These are phyloP conservation scores for Percina caprodes DNA, from an alignment of 2,113 vertebrate species.

Conservation along the genomic window DNA sequence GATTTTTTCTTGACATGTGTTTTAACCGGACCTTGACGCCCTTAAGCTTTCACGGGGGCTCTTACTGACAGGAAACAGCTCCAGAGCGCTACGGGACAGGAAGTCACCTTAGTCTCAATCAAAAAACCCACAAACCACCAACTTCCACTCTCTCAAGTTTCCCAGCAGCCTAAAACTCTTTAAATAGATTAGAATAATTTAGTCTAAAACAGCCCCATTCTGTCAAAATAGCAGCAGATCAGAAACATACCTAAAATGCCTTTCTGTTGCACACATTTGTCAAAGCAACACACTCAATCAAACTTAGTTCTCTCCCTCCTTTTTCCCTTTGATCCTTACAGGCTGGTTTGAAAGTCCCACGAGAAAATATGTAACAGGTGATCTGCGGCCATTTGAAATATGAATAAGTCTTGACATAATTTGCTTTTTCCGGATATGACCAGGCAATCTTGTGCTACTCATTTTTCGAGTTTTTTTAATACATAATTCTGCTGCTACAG, in stretches of 20 bases:
- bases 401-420: constrained; percentile 66
- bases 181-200: constrained; percentile 81
- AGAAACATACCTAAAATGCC: constrained; percentile 78
- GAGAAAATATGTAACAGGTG: constrained; percentile 75
- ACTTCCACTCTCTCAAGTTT: constrained; percentile 71
- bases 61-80: constrained; percentile 75
- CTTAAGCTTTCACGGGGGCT: constrained; percentile 66
- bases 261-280: constrained; percentile 77
- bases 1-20: constrained; percentile 67
- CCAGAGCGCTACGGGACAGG: constrained; percentile 70
- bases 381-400: constrained; percentile 61
- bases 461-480: constrained; percentile 14
- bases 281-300: constrained; percentile 76
- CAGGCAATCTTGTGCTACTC: not conserved
- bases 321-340: constrained; percentile 74
- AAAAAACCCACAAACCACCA: constrained; percentile 48
- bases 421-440: constrained; percentile 41
- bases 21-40: constrained; percentile 66
- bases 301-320: constrained; percentile 60
- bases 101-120: constrained; percentile 77
- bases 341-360: constrained; percentile 59
- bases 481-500: not conserved
- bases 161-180: constrained; percentile 68
- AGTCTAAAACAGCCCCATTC: constrained; percentile 79
- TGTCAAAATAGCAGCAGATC: constrained; percentile 79